phyloP scores from a whole-genome alignment of 1,140 invertebrate species.

The Archivesica marissinica region DNA sequence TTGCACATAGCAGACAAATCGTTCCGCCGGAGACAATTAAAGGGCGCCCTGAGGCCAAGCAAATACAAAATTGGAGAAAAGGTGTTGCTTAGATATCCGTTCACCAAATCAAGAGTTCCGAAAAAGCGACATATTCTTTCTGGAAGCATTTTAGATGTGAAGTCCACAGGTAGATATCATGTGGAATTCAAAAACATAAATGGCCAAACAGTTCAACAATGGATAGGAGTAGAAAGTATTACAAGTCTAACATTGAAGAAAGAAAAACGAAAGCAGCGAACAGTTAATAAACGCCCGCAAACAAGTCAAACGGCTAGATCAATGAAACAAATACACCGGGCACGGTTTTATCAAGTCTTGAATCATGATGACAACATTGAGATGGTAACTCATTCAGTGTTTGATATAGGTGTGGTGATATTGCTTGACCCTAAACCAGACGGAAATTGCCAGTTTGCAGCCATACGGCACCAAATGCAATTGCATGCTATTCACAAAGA shows the following conservation, averaged over 20 bases:
- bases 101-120: background rate
- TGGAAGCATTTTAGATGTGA: background rate
- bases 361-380: conserved; percentile 18
- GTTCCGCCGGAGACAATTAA: background rate
- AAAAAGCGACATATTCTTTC: background rate
- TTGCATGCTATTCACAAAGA: conserved; percentile 2
- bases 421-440: background rate
- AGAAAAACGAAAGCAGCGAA: background rate
- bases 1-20: background rate
- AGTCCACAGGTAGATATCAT: background rate
- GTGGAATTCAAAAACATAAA: background rate
- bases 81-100: background rate
- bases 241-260: background rate
- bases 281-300: background rate
- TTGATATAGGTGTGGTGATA: background rate
- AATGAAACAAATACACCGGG: too few species aligned
- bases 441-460: conserved; percentile 25
- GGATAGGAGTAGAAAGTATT: background rate
- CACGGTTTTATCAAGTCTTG: background rate
- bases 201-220: background rate
- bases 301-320: background rate
- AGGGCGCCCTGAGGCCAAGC: background rate
- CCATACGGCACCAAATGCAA: background rate
- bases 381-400: background rate
- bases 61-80: conserved; percentile 16